These are phyloP conservation scores for Urosaurus nigricauda DNA, from an alignment of 2,797 vertebrate species.

Conservation along the genomic window DNA sequence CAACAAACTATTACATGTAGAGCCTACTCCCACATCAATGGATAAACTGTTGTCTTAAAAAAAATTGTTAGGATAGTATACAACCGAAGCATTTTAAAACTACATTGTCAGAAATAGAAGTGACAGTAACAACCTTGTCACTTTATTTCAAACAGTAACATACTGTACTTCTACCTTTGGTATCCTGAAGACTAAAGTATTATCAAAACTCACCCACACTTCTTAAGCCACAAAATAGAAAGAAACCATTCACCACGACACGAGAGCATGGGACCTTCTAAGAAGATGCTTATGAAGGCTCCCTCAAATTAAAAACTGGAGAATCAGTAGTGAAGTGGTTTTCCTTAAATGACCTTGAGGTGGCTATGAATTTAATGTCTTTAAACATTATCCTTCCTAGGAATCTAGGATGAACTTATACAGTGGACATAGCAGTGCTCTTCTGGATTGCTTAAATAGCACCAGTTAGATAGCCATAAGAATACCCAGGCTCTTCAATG, in stretches of 20 bases:
- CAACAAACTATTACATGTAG: not conserved
- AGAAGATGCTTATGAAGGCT: too few species aligned
- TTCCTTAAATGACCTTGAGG: not conserved
- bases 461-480: slow-evolving; percentile 46
- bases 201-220: not conserved
- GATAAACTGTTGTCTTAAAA: not conserved
- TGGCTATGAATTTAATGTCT: fast-evolving
- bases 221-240: fast-evolving
- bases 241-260: fast-evolving
- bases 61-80: too few species aligned
- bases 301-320: fast-evolving
- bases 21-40: not conserved
- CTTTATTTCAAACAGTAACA: not conserved
- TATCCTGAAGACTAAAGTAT: not conserved
- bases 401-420: not conserved
- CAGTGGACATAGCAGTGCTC: not conserved
- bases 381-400: not conserved
- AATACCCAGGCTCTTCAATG: slow-evolving; percentile 37
- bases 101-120: not conserved
- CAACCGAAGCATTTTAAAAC: too few species aligned
- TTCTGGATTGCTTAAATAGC: slow-evolving; percentile 1
- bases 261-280: not conserved
- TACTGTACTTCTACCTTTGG: not conserved
- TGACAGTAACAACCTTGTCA: not conserved
- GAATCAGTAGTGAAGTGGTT: fast-evolving